A percentile compares a stretch with the other conserved stretches of the same genome.
These are phyloP conservation scores for Brachionus koreanus DNA, from an alignment of 1,140 invertebrate genomes.

Conservation along the genomic window DNA sequence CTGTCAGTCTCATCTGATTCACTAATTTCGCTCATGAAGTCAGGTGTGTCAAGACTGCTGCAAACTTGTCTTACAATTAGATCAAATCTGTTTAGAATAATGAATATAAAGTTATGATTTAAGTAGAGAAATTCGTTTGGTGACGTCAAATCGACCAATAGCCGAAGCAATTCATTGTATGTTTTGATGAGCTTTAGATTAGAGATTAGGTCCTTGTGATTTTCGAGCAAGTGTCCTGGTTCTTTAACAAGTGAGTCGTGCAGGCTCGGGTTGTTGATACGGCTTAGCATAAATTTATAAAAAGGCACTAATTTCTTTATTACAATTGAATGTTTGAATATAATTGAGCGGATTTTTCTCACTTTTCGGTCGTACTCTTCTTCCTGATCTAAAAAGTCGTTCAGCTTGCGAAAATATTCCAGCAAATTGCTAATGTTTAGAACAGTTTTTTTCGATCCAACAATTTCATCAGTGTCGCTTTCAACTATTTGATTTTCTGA, in stretches of 20 bases:
- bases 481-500: not conserved
- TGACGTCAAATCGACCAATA: conserved; percentile 5
- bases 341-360: not conserved
- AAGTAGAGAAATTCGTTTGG: not conserved
- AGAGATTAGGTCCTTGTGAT: not conserved
- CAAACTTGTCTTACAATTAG: not conserved
- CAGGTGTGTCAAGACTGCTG: not conserved
- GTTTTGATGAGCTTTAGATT: not conserved
- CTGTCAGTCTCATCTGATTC: not conserved
- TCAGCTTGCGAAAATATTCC: not conserved
- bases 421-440: not conserved
- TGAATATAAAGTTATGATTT: conserved; percentile 15
- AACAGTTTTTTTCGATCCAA: not conserved
- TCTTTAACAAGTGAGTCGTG: not conserved
- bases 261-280: not conserved
- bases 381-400: not conserved
- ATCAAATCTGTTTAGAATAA: not conserved
- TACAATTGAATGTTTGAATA: not conserved
- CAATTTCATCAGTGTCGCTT: not conserved
- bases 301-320: not conserved
- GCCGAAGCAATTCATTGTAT: not conserved
- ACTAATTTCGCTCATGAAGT: not conserved
- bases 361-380: not conserved
- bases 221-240: not conserved
- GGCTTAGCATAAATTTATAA: not conserved